Evolutionary conservation across 1,140 invertebrate genomes (phyloP), one percentile per base, ranked within the genome.

Genomic region (Copidosoma floridanum): DNA sequence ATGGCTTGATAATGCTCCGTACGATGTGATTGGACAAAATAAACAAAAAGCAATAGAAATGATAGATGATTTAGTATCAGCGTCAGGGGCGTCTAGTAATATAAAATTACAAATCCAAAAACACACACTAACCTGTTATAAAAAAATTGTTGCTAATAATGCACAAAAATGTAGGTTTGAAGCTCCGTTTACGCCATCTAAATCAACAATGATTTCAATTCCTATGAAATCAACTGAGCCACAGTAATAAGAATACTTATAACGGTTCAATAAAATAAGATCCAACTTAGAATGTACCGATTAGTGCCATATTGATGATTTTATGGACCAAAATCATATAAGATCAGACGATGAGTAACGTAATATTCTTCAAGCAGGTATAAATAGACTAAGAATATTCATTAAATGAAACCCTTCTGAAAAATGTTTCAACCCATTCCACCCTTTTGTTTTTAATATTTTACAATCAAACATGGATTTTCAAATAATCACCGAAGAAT

Each of bases 401-500:
- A 53, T 41, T 11, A 68, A 67, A 64, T 56, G 70, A 20, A 3
- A 58, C 40, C 56, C 64, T 4, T 27, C 29, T 3, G 66, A 75
- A 61, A 72, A 71, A 59, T 73, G 69, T 69, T 48, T 59, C 41
- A 75, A 71, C 52, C 43, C 65, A n/a, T 74, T 69, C 50, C 73
- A 76, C 66, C 73, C 73, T 3, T 74, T 67, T 12, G 44, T 74
- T 21, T 40, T 71, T 8, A 63, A 65, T 46, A 32, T 68, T 24
- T 21, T 73, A 3, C 43, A 69, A 57, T 77, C 74, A 0, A 78
- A 74, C 37, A 80, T 57, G 23, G 73, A 79, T 52, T 56, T 78
- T 24, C 75, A 81, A 63, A 68, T 76, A 23, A 77, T 79, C 20
- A 61, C 64, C 5, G 75, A 79, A 8, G 72, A 75, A 61, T 76